Evolutionary conservation across 2,113 vertebrate species (phyloP).

Genomic region (Toxotes chatareus): DNA sequence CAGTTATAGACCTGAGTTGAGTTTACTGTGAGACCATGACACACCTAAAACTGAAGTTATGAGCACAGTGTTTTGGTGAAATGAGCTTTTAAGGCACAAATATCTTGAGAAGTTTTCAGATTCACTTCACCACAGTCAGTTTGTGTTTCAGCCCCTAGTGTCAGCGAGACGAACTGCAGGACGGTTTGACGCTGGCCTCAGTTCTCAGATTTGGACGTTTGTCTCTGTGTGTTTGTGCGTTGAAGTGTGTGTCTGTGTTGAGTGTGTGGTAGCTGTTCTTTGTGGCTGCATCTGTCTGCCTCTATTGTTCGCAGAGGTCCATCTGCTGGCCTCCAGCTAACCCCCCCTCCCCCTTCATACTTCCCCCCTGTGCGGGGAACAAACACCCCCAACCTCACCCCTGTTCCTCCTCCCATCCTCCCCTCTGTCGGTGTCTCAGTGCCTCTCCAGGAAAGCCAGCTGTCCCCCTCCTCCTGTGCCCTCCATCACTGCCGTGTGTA

Average conservation of each 20-base stretch:
- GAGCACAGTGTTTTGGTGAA: no score
- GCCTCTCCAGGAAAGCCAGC: slow-evolving; percentile 69
- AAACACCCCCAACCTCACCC: background rate
- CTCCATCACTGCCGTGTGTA: background rate
- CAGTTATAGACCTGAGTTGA: background rate
- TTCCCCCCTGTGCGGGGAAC: background rate
- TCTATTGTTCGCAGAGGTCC: slow-evolving; percentile 81
- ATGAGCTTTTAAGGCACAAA: no score
- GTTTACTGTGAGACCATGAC: no score
- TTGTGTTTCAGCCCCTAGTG: background rate
- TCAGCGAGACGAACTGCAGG: background rate
- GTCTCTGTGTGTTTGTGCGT: slow-evolving; percentile 25
- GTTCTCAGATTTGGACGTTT: background rate
- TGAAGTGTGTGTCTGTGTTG: slow-evolving; percentile 2
- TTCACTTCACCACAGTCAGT: background rate
- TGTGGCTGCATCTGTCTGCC: slow-evolving; percentile 82
- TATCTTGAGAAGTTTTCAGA: no score
- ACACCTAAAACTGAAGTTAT: no score
- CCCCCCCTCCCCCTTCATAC: slow-evolving; percentile 16
- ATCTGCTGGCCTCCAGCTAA: slow-evolving; percentile 79
- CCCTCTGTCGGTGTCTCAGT: background rate
- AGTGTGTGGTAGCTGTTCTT: slow-evolving; percentile 66
- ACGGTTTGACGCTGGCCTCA: background rate
- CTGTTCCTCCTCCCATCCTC: slow-evolving; percentile 4
- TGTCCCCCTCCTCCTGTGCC: slow-evolving; percentile 55